phyloP scores from a whole-genome alignment of 1,140 invertebrate genomes.

The Chrysopa pallens region DNA sequence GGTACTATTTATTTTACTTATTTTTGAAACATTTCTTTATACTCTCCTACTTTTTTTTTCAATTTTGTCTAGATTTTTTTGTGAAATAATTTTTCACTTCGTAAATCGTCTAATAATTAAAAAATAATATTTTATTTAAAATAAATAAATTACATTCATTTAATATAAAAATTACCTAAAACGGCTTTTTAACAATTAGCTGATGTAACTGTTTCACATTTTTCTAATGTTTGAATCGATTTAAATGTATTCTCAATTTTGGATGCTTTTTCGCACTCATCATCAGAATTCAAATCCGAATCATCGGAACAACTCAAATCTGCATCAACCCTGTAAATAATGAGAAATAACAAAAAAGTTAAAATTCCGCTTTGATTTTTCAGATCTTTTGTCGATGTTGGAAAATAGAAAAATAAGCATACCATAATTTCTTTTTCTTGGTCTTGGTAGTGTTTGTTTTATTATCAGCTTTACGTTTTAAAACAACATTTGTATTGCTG shows the following conservation, averaged over 20 bases:
- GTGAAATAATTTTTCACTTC: too few relatives aligned
- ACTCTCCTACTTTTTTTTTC: too few relatives aligned
- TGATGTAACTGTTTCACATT: not conserved
- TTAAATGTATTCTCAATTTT: not conserved
- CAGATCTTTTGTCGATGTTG: not conserved
- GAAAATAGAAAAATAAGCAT: constrained; percentile 1
- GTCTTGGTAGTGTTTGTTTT: constrained; percentile 17
- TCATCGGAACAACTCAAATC: not conserved
- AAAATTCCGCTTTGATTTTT: not conserved
- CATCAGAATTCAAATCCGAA: not conserved
- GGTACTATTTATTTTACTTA: too few relatives aligned
- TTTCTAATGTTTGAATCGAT: not conserved
- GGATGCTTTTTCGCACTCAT: not conserved
- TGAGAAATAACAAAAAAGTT: not conserved
- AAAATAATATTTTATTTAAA: not conserved
- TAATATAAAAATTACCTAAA: not conserved
- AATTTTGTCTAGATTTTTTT: too few relatives aligned
- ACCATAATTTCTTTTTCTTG: constrained; percentile 32
- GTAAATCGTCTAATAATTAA: not conserved
- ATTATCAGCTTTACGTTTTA: constrained; percentile 25
- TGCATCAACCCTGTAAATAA: not conserved
- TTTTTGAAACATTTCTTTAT: too few relatives aligned
- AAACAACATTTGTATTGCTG: constrained; percentile 8
- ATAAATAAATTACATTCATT: not conserved
- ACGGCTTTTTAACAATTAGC: not conserved